phyloP scores from a whole-genome alignment of 2,113 vertebrate species.

The Petroica traversi region DNA sequence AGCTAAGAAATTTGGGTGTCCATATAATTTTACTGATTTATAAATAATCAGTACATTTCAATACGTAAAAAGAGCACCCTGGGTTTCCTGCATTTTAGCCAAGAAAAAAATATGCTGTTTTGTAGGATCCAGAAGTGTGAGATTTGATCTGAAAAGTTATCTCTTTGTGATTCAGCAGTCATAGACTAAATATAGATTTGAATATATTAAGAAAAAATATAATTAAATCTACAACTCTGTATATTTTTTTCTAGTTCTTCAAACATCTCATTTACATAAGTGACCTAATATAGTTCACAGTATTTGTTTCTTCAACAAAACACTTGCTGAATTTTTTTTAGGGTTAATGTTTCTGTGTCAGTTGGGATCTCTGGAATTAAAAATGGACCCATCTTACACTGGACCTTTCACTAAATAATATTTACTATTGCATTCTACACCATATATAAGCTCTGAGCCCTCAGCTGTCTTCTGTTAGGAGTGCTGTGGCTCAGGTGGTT shows the following conservation, averaged over 20 bases:
- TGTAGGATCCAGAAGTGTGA: background rate
- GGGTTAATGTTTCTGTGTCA: background rate
- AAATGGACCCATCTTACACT: background rate
- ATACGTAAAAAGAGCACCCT: background rate
- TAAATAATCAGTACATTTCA: background rate
- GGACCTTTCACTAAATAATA: background rate
- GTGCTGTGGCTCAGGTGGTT: background rate
- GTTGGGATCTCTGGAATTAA: background rate
- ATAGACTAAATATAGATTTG: background rate
- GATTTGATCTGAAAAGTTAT: background rate
- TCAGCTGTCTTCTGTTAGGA: background rate
- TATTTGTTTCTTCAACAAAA: background rate
- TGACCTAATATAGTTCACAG: background rate
- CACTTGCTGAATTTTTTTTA: background rate
- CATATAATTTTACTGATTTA: background rate
- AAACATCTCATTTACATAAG: background rate
- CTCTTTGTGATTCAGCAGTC: background rate
- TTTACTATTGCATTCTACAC: background rate
- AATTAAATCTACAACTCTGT: background rate
- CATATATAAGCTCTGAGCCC: background rate
- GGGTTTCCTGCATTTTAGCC: background rate
- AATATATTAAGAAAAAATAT: background rate
- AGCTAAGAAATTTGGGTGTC: background rate
- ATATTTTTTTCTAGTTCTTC: background rate
- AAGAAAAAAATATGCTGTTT: background rate